These are phyloP conservation scores for Phthorimaea operculella DNA, from an alignment of 1,140 invertebrate species.

Conservation along the genomic window DNA sequence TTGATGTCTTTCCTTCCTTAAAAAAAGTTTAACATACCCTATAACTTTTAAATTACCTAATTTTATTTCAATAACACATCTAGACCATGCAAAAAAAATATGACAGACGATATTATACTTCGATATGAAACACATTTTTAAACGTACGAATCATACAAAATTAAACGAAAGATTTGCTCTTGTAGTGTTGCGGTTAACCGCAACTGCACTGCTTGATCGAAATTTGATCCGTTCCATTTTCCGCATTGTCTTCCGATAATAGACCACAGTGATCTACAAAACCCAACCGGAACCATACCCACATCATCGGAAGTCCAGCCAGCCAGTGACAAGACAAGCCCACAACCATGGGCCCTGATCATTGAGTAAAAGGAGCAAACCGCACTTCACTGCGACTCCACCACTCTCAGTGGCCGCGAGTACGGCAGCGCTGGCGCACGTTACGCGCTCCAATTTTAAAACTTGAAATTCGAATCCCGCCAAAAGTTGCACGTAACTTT, in stretches of 20 bases:
- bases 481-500: constrained; percentile 17
- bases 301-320: constrained; percentile 52
- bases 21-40: too few relatives aligned
- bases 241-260: constrained; percentile 16
- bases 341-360: background rate
- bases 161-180: too few relatives aligned
- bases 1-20: too few relatives aligned
- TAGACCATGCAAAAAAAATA: too few relatives aligned
- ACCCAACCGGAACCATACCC: constrained; percentile 36
- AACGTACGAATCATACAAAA: too few relatives aligned
- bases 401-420: constrained; percentile 42
- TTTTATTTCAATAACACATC: too few relatives aligned
- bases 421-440: constrained; percentile 34
- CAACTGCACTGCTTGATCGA: background rate
- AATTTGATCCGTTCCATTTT: constrained; percentile 22
- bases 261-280: constrained; percentile 21
- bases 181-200: too few relatives aligned
- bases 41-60: too few relatives aligned
- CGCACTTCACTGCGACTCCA: constrained; percentile 14
- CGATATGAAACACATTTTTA: too few relatives aligned
- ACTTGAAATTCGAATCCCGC: background rate
- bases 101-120: too few relatives aligned
- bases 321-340: constrained; percentile 34
- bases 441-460: constrained; percentile 3
- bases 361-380: constrained; percentile 41